Base-by-base conservation (phyloP, 2,113 vertebrate species). In the Brachyhypopomus gauderio region DNA sequence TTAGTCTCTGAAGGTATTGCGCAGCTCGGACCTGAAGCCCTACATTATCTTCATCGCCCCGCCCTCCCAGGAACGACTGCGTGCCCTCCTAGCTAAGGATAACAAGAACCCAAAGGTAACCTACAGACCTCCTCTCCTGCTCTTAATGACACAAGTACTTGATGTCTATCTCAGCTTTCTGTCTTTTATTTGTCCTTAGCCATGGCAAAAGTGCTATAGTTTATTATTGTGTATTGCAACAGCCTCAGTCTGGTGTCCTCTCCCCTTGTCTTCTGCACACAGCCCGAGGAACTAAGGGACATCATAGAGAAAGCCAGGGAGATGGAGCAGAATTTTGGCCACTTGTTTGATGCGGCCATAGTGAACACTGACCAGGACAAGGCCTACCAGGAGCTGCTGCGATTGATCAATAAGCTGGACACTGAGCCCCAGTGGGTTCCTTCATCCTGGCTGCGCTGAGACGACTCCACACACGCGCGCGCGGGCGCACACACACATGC, bases 341-440 rank as follows among this genome's bases (percentile, higher is more conserved):
- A 99, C 91, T 95, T 96, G 90, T 98, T 99, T 14, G 97, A 99
- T 34, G 95, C 95, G 2, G 94, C 97, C 78, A 95, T 99, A 83
- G 97, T 98, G 81, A 98, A 98, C 93, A 94, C 93, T 0, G 98
- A 99, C 89, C 96, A 95, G 76, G 97, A 98, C 87, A 99, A 98
- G 91, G 95, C 97, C 0, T 97, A 93, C 89, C 94, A 92, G 41
- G 97, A 99, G 89, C 91, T 99, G 83, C 95, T 98, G 62, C 94
- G 97, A 41, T 92, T 99, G 89, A 97, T 99, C 91, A 98, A 99
- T 92, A 99, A 97, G 91, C 95, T 99, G 72, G 98, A 99, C 90
- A 99, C 97, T 22, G 98, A 99, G 83, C 97, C 98, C 27, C 98
- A 99, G 93, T 99, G 97, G 97, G 98, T 98, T 63, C 97, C 98